A percentile compares a stretch with the other conserved stretches of the same genome.
Conservation (phyloP, 92 coral and sea anemone genomes). For the Phenganax stokvisi region DNA sequence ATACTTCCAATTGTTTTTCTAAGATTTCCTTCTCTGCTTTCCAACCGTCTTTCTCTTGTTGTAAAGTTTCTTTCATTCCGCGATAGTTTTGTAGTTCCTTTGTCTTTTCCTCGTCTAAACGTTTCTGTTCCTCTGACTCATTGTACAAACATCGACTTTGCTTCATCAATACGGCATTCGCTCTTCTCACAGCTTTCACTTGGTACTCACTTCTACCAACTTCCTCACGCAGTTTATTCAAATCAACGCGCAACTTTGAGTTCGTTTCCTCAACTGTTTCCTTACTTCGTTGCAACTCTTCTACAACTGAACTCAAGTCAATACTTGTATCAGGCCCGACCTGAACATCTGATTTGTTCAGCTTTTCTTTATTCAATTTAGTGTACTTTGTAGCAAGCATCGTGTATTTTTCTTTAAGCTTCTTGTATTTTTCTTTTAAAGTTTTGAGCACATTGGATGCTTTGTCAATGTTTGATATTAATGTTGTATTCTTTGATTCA, state of each 20-base stretch:
- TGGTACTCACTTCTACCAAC: conserved; percentile 56
- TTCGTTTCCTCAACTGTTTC: conserved; percentile 62
- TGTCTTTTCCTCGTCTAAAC: conserved; percentile 43
- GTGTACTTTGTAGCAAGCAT: conserved; percentile 37
- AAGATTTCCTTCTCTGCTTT: conserved; percentile 54
- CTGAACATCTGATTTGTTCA: conserved; percentile 69
- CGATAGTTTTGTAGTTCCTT: conserved; percentile 41
- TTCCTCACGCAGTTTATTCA: conserved; percentile 62
- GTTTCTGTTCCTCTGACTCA: conserved; percentile 76
- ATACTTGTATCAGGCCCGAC: conserved; percentile 73
- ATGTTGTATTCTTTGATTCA: conserved; percentile 18
- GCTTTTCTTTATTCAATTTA: conserved; percentile 52
- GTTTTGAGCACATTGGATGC: conserved; percentile 42
- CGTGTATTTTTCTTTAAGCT: conserved; percentile 63
- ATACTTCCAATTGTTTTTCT: conserved; percentile 40
- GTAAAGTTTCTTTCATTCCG: conserved; percentile 45
- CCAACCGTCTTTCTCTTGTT: conserved; percentile 63
- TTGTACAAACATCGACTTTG: conserved; percentile 90
- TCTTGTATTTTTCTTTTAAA: conserved; percentile 64
- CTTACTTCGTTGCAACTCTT: conserved; percentile 55
- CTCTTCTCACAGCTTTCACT: conserved; percentile 73
- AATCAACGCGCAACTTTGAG: conserved; percentile 55
- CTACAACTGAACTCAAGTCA: conserved; percentile 60
- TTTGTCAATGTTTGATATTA: conserved; percentile 28
- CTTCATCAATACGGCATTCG: conserved; percentile 75